These are phyloP conservation scores for Podarcis siculus DNA, from an alignment of 2,797 vertebrate genomes.

Conservation along the genomic window DNA sequence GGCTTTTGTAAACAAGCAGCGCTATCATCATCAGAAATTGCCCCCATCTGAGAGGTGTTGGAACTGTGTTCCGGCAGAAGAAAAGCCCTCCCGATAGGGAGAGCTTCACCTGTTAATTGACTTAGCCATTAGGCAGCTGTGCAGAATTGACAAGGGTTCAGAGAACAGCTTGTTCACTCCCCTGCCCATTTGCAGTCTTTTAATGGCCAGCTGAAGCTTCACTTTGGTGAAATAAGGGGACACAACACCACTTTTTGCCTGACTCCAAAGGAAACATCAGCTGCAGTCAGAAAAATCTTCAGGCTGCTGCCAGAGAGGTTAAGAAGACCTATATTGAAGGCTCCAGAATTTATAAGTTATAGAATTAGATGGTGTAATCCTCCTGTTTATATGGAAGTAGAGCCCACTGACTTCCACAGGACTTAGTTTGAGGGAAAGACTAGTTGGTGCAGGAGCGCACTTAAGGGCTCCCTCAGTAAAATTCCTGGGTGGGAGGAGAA, in stretches of 20 bases:
- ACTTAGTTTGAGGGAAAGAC: not conserved
- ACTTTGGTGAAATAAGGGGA: not conserved
- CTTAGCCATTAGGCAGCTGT: not conserved
- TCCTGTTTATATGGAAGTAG: not conserved
- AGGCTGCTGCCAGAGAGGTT: not conserved
- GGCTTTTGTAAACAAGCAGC: too few relatives aligned
- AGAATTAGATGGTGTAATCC: not conserved
- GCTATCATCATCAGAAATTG: too few relatives aligned
- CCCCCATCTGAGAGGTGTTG: too few relatives aligned
- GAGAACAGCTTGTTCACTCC: not conserved
- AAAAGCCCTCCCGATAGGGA: too few relatives aligned
- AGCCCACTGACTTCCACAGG: not conserved
- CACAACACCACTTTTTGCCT: not conserved
- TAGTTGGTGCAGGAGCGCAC: not conserved
- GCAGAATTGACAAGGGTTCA: not conserved
- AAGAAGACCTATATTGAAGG: not conserved
- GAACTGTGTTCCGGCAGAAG: too few relatives aligned
- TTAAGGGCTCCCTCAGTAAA: constrained; percentile 16
- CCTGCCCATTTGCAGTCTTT: not conserved
- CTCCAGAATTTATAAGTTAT: not conserved
- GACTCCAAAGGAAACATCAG: not conserved
- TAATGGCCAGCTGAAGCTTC: not conserved
- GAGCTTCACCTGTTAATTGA: not conserved
- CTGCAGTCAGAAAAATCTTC: not conserved
- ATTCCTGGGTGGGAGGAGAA: constrained; percentile 28